Percentiles rank a stretch among this genome's conserved stretches.
Evolutionary conservation across 2,797 vertebrate species (phyloP).

Genomic region (Acanthurus lineatus): DNA sequence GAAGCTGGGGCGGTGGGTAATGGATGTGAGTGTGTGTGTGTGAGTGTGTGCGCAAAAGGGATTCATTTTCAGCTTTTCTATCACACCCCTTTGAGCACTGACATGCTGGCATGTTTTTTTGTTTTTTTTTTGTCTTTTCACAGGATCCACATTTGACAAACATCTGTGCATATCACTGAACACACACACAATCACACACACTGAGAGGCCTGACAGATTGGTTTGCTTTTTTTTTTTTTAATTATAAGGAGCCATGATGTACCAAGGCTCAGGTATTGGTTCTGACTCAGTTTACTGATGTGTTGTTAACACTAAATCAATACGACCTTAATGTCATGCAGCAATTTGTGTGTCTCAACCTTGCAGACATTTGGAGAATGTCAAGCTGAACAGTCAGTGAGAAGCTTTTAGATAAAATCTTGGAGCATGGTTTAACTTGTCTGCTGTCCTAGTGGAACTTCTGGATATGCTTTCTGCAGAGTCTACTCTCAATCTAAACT

Average conservation of each 20-base stretch:
- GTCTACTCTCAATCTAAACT: neutral
- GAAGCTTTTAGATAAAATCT: no score
- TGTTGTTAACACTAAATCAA: slow-evolving; percentile 32
- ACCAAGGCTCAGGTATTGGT: slow-evolving; percentile 8
- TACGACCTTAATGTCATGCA: slow-evolving; percentile 16
- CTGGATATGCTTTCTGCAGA: neutral
- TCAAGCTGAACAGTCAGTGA: slow-evolving; percentile 9
- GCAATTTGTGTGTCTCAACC: slow-evolving; percentile 22
- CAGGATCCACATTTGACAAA: slow-evolving; percentile 67
- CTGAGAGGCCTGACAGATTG: slow-evolving; percentile 39
- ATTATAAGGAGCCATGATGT: slow-evolving; percentile 26
- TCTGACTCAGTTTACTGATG: slow-evolving; percentile 34
- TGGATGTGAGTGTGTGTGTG: slow-evolving; percentile 55
- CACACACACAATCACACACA: slow-evolving; percentile 38
- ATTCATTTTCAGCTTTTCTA: slow-evolving; percentile 71
- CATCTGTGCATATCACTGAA: slow-evolving; percentile 67
- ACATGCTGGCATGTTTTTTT: slow-evolving; percentile 64
- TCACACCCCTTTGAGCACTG: slow-evolving; percentile 71
- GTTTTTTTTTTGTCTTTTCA: slow-evolving; percentile 35
- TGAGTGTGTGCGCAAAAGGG: slow-evolving; percentile 53
- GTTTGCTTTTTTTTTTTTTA: slow-evolving; percentile 4
- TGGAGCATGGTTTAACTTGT: neutral
- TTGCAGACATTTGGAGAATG: slow-evolving; percentile 20
- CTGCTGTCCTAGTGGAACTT: neutral
- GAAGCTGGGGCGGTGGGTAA: slow-evolving; percentile 52